phyloP scores from a whole-genome alignment of 2,888 invertebrate species.

The Aphidoletes aphidimyza region DNA sequence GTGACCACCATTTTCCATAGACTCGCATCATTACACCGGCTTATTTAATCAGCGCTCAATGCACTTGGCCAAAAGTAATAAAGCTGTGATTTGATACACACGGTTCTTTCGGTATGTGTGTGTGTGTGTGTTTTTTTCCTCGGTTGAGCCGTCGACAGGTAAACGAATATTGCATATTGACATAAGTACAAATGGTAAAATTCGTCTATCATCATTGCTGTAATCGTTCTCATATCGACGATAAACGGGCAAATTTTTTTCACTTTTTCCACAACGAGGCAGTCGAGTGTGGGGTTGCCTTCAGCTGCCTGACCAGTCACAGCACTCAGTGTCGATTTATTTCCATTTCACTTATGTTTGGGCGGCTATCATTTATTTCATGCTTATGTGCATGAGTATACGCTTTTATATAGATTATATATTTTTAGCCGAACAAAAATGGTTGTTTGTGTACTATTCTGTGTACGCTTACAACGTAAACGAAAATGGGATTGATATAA shows the following conservation, averaged over 20 bases:
- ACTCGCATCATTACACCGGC: slow-evolving; percentile 12
- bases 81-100: neutral
- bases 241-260: neutral
- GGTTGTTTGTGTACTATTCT: neutral
- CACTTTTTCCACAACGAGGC: neutral
- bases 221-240: slow-evolving; percentile 29
- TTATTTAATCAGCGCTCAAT: slow-evolving; percentile 22
- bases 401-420: too few species aligned
- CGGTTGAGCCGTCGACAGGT: slow-evolving; percentile 1
- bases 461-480: too few species aligned
- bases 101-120: neutral
- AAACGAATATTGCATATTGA: neutral
- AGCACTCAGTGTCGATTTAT: slow-evolving; percentile 32
- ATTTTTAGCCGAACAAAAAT: too few species aligned
- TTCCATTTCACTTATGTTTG: neutral
- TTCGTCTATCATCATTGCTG: neutral
- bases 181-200: neutral
- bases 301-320: too few species aligned
- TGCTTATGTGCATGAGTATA: neutral
- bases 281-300: too few species aligned
- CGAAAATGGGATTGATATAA: slow-evolving; percentile 13
- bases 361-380: slow-evolving; percentile 25
- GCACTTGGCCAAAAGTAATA: neutral
- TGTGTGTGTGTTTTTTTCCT: neutral
- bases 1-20: slow-evolving; percentile 1